Base-by-base conservation (phyloP, 1,140 invertebrate genomes). In the Lordiphosa mommai region DNA sequence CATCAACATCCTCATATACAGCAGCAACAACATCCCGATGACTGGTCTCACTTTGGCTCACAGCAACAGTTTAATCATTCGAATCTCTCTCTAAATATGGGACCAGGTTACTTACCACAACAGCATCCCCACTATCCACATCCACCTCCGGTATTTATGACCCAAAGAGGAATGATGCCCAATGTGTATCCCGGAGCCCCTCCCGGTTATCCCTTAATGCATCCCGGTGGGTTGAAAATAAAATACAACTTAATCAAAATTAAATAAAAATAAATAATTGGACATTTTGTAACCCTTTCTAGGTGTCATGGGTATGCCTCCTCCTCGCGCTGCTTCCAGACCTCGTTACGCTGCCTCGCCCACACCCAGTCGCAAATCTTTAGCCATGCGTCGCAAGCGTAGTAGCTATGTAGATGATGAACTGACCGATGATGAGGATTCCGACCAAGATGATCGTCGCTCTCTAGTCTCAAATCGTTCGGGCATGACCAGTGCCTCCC, bases 301-400 rank as follows among this genome's bases (percentile, higher is more conserved):
- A 88, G 86, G 86, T 38, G 63, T 87, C 7, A 72, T 88, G 60
- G 73, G 71, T 12, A 82, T 87, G 73, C 87, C 87, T 1, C 77
- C 86, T 0, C 33, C 89, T 51, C 67, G 88, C 86, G 90, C 88
- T 64, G 90, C 79, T 48, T 92, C 77, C 44, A 89, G 89, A 76
- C 90, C 87, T 2, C 91, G 93, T 0, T 84, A 72, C 14, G 58
- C 72, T 2, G 89, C 91, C 0, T 95, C 94, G 0, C 94, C 94
- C 0, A 92, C 94, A 0, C 91, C 92, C 14, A 94, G 94, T 61
- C 90, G 93, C 16, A 93, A 93, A 64, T 93, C 93, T 0, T 79
- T 90, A 6, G 80, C 89, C 4, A 90, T 90, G 86, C 88, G 80
- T 33, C 86, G 47, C 69, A 88, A 61, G 88, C 90, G 34, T 67